phyloP scores from a whole-genome alignment of 2,888 invertebrate species.

The Penaeus monodon region DNA sequence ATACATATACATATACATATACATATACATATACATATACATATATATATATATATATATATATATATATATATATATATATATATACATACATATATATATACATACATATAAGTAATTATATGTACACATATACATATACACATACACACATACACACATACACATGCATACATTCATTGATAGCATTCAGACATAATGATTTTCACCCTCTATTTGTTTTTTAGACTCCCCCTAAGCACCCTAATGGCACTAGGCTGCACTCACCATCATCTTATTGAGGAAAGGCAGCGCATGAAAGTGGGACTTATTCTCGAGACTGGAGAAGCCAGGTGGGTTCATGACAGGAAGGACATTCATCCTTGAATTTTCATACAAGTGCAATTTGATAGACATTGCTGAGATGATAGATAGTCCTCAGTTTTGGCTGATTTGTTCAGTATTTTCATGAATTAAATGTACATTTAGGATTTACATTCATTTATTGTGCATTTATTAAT shows the following conservation, averaged over 20 bases:
- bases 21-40: neutral
- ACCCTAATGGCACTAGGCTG: slow-evolving; percentile 89
- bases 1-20: neutral
- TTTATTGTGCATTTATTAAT: too few relatives aligned
- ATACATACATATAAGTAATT: neutral
- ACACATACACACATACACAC: too few relatives aligned
- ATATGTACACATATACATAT: neutral
- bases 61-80: neutral
- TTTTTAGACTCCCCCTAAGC: slow-evolving; percentile 79
- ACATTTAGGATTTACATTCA: too few relatives aligned
- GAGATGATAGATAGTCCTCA: too few relatives aligned
- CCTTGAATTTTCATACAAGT: neutral
- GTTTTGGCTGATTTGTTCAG: too few relatives aligned
- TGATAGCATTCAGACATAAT: neutral
- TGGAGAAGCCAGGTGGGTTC: slow-evolving; percentile 87
- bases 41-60: neutral
- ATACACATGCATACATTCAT: too few relatives aligned
- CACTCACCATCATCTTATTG: slow-evolving; percentile 94
- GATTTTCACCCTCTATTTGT: neutral
- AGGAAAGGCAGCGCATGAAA: slow-evolving; percentile 94
- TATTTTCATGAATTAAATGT: too few relatives aligned
- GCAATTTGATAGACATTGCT: neutral
- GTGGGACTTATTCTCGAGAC: slow-evolving; percentile 95
- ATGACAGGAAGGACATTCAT: slow-evolving; percentile 23
- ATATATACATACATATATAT: too few relatives aligned